Percentiles rank a stretch among this genome's conserved stretches.
These are phyloP conservation scores for Sturmia bella DNA, from an alignment of 2,888 invertebrate genomes.

Conservation along the genomic window DNA sequence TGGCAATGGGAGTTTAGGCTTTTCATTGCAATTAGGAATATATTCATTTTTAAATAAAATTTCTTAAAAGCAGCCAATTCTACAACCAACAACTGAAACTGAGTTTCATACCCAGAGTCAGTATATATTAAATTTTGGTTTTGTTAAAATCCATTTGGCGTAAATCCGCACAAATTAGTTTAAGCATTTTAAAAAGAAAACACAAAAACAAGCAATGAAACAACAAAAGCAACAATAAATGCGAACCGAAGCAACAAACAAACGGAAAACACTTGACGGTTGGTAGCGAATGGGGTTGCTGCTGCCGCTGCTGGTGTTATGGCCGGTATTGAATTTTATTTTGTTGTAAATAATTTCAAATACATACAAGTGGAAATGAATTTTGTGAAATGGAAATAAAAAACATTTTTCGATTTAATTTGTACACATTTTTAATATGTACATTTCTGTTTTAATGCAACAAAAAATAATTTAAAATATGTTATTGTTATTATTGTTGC, in stretches of 20 bases:
- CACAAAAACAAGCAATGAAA: background rate
- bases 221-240: constrained; percentile 24
- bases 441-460: constrained; percentile 37
- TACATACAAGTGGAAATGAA: constrained; percentile 62
- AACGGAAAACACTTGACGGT: background rate
- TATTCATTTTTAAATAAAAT: constrained; percentile 11
- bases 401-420: constrained; percentile 19
- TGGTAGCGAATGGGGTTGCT: constrained; percentile 29
- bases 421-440: constrained; percentile 41
- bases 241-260: background rate
- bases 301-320: constrained; percentile 36
- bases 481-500: constrained; percentile 41
- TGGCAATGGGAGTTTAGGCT: constrained; percentile 25
- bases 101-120: background rate
- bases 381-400: constrained; percentile 33
- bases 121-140: constrained; percentile 47
- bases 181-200: constrained; percentile 38
- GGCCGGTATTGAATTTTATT: constrained; percentile 49
- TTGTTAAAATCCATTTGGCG: constrained; percentile 76
- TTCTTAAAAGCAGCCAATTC: constrained; percentile 25
- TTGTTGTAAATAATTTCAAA: constrained; percentile 44
- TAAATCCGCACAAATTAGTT: constrained; percentile 77
- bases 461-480: constrained; percentile 32
- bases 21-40: constrained; percentile 18
- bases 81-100: constrained; percentile 1